Evolutionary conservation across 2,797 vertebrate species (phyloP), one percentile per base, ranked within the genome.

Genomic region (Microhierax caerulescens): DNA sequence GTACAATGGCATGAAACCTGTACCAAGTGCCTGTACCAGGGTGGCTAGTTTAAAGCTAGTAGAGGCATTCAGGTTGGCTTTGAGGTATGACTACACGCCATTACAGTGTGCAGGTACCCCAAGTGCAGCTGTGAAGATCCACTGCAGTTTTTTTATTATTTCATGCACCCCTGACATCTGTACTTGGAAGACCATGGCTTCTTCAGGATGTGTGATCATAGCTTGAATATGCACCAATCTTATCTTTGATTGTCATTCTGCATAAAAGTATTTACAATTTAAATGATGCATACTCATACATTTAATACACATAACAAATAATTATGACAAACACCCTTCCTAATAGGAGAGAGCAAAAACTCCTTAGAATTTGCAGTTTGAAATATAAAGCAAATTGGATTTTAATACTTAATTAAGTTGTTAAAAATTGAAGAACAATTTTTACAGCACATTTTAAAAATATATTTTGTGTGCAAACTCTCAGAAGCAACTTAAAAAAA

Each of bases 361-460:
- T 63, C 20, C 19, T 75, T 70, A 83, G 48, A 92, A 76, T 72
- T 85, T 88, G 50, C 73, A 64, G 64, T 73, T 39, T 54, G 63
- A 84, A 32, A 59, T 76, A 78, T 15, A 85, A 91, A 94, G 37
- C 69, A 87, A 88, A 94, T 89, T 91, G 59, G 57, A 89, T 94
- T 95, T 97, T 83, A 96, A 95, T 93, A 90, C 41, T 96, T 95
- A 92, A 96, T 94, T 85, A 80, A 51, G 72, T n/a, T 63, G 64
- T 89, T 96, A 84, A 95, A 96, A 88, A 92, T 85, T 94, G 74
- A 85, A 90, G 64, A 95, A 70, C 30, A 59, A 41, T 51, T 94
- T 88, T 93, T 92, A 72, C 37, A 78, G 48, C 17, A 82, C 18
- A 77, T 89, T 86, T 85, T 8, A 82, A 86, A 96, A 91, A 69